Evolutionary conservation across 2,888 invertebrate species (phyloP).

Genomic region (Pyrrhosoma nymphula): DNA sequence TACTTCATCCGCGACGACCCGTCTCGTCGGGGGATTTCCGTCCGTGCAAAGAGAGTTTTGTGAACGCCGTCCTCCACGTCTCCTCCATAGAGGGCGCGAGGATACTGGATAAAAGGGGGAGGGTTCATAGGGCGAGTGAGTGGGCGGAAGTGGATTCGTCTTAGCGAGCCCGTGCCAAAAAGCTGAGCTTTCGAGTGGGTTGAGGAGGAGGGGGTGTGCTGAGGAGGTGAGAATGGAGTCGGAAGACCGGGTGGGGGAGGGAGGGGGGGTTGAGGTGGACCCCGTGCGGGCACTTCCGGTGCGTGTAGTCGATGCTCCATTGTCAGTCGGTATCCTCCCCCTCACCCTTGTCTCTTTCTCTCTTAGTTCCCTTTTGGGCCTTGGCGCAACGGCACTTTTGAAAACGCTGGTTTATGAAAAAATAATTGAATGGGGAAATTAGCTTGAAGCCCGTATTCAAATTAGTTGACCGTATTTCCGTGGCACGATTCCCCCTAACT

Average conservation of each 20-base stretch:
- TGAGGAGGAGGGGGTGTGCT: not conserved
- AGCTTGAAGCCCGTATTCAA: not conserved
- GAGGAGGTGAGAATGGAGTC: slow-evolving; percentile 28
- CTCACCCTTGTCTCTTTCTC: not conserved
- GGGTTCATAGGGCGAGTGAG: not conserved
- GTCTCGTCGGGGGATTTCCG: not conserved
- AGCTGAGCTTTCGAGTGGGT: not conserved
- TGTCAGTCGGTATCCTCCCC: not conserved
- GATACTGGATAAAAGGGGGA: not conserved
- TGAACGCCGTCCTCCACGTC: not conserved
- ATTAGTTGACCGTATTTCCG: not conserved
- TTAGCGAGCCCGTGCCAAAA: slow-evolving; percentile 34
- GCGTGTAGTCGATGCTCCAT: not conserved
- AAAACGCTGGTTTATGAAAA: not conserved
- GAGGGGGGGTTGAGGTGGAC: not conserved
- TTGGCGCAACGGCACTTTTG: not conserved
- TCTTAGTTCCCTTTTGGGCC: not conserved
- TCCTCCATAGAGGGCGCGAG: not conserved
- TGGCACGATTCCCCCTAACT: not conserved
- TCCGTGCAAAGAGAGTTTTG: not conserved
- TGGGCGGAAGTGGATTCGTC: not conserved
- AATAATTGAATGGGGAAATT: not conserved
- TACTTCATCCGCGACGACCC: no score
- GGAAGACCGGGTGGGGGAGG: no score
- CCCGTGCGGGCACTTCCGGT: slow-evolving; percentile 31